A percentile compares a stretch with the other conserved stretches of the same genome.
Evolutionary conservation across 92 coral and sea anemone species (phyloP).

Genomic region (Metridium senile): DNA sequence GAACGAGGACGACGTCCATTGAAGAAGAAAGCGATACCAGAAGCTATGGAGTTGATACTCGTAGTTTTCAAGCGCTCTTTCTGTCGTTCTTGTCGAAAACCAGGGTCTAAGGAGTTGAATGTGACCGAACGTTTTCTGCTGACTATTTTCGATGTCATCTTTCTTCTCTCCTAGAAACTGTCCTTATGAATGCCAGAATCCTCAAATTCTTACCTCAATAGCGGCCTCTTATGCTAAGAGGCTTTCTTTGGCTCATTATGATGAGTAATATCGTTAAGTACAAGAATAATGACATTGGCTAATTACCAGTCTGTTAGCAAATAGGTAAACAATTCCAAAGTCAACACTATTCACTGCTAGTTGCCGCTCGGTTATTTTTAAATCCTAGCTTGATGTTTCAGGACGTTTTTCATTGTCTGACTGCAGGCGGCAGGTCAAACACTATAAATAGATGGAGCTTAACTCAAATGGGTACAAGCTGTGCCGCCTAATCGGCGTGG

Average conservation of each 20-base stretch:
- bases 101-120: constrained; percentile 69
- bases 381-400: not conserved
- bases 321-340: not conserved
- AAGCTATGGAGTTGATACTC: constrained; percentile 83
- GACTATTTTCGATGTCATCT: not conserved
- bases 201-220: not conserved
- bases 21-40: constrained; percentile 68
- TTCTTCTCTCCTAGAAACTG: not conserved
- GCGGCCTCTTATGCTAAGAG: not conserved
- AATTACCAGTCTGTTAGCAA: constrained; percentile 5
- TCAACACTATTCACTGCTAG: not conserved
- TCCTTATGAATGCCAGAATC: not conserved
- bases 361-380: not conserved
- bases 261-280: not conserved
- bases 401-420: constrained; percentile 5
- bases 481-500: constrained; percentile 2
- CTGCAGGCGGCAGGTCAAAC: not conserved
- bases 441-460: constrained; percentile 18
- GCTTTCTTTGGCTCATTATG: not conserved
- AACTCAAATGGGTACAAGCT: not conserved
- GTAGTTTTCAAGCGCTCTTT: constrained; percentile 64
- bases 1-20: constrained; percentile 67
- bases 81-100: constrained; percentile 43
- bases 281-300: not conserved
- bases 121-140: constrained; percentile 77